A percentile compares a stretch with the other conserved stretches of the same genome.
Evolutionary conservation across 2,797 vertebrate species (phyloP).

Genomic region (Erpetoichthys calabaricus): DNA sequence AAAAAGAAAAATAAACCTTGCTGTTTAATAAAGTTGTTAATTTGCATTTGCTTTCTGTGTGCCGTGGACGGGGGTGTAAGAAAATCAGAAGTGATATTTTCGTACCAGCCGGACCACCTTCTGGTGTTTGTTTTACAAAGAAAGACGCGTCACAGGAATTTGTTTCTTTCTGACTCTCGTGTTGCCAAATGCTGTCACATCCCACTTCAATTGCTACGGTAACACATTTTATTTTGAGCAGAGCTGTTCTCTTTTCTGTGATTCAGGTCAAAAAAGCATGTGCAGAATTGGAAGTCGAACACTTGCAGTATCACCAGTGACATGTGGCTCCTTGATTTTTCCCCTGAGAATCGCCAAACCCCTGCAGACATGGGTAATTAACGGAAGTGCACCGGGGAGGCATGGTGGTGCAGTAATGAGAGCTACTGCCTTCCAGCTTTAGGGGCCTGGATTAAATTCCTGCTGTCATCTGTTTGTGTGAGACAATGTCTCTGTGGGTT

Average conservation of each 20-base stretch:
- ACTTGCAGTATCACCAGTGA: too few species aligned
- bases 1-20: too few species aligned
- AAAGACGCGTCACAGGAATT: slow-evolving; percentile 50
- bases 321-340: too few species aligned
- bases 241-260: slow-evolving; percentile 49
- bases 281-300: slow-evolving; percentile 19
- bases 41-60: slow-evolving; percentile 37
- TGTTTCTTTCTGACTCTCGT: slow-evolving; percentile 41
- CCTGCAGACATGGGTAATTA: too few species aligned
- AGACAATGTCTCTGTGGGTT: too few species aligned
- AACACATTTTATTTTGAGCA: slow-evolving; percentile 74
- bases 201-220: slow-evolving; percentile 66
- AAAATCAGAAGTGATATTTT: slow-evolving; percentile 60
- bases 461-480: too few species aligned
- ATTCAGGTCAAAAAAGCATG: slow-evolving; percentile 55
- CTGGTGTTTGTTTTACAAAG: slow-evolving; percentile 66
- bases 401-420: too few species aligned
- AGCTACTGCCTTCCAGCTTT: too few species aligned
- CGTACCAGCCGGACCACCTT: slow-evolving; percentile 65
- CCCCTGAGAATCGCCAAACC: too few species aligned
- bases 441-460: too few species aligned
- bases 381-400: too few species aligned
- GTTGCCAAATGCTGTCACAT: slow-evolving; percentile 63
- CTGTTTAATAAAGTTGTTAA: slow-evolving; percentile 20
- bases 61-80: slow-evolving; percentile 37